Base-by-base conservation (phyloP, 2,888 invertebrate species). In the Dinocampus coccinellae region DNA sequence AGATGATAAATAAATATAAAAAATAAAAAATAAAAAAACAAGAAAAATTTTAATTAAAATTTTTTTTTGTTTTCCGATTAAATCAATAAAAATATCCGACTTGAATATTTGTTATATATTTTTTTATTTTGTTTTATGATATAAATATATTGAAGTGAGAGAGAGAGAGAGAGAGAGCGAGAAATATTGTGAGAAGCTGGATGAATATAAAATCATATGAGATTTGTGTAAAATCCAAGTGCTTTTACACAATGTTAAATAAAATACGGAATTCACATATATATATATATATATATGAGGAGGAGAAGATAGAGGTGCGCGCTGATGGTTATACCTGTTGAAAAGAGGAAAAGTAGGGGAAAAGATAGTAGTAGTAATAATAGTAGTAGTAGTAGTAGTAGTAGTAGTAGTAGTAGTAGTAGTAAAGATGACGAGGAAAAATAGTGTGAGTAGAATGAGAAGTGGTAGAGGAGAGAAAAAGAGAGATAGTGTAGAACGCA, bases 281-380 rank as follows among this genome's bases (percentile, higher is more conserved):
- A 39, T n/a, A 16, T 47, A n/a, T 7, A 47, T n/a, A 47, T 47
- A 1, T 16, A n/a, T n/a, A n/a, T n/a, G 7, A 47, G 53, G 39
- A 61, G 34, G 16, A 33, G 39, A 34, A 60, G 24, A 24, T 36
- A 60, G 34, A 24, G 20, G 24, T 39, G 61, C n/a, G 24, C 53
- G 61, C n/a, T 13, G 47, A 33, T 57, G 16, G 24, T 39, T 52
- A 52, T 76, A 73, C 73, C 69, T 73, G 73, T 73, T 55, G 79
- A 80, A 75, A 29, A 33, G 34, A 74, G 79, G 73, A 80, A 67
- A 75, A 73, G 74, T 75, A 74, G 79, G 73, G 75, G 77, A 72
- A n/a, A 3, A 47, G 47, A 47, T 16, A 16, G 7, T 7, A 1
- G 1, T 16, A 47, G 57, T 36, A 16, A 13, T 67, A 68, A 63